Evolutionary conservation across 2,113 vertebrate species (phyloP).

Genomic region (Poeciliopsis retropinna): DNA sequence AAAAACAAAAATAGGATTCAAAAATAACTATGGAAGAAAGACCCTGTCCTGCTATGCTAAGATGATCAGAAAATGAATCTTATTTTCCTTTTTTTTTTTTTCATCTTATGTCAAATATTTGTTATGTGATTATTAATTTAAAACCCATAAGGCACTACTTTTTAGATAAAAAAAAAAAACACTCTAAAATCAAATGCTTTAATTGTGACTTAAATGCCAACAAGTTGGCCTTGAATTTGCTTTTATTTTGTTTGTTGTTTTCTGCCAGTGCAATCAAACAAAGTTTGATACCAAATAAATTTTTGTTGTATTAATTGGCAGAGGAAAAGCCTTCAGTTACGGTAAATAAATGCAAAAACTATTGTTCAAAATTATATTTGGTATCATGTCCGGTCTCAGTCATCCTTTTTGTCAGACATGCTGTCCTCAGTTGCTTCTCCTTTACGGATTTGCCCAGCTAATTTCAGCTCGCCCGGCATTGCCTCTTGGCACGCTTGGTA

Average conservation of each 20-base stretch:
- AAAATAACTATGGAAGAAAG: neutral
- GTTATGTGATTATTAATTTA: neutral
- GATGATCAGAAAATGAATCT: neutral
- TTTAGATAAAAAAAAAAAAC: constrained; percentile 24
- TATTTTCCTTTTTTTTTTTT: neutral
- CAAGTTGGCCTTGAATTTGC: neutral
- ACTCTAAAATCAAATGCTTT: constrained; percentile 26
- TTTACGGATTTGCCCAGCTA: constrained; percentile 66
- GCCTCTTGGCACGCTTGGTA: constrained; percentile 83
- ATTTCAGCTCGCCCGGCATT: constrained; percentile 38
- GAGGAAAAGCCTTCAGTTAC: neutral
- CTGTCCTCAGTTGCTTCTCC: constrained; percentile 76
- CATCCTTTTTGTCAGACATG: constrained; percentile 94
- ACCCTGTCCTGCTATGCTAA: neutral
- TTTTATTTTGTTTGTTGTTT: neutral
- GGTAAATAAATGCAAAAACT: constrained; percentile 5
- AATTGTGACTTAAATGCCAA: constrained; percentile 1
- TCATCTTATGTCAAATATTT: neutral
- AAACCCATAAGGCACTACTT: constrained; percentile 70
- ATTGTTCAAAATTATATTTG: constrained; percentile 34
- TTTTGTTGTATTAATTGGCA: neutral
- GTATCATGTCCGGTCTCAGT: constrained; percentile 75
- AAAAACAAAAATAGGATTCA: constrained; percentile 14
- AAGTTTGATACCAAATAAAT: neutral
- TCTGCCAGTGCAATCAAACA: constrained; percentile 1